phyloP scores from a whole-genome alignment of 2,888 invertebrate species.

The Melangyna quadrimaculata region DNA sequence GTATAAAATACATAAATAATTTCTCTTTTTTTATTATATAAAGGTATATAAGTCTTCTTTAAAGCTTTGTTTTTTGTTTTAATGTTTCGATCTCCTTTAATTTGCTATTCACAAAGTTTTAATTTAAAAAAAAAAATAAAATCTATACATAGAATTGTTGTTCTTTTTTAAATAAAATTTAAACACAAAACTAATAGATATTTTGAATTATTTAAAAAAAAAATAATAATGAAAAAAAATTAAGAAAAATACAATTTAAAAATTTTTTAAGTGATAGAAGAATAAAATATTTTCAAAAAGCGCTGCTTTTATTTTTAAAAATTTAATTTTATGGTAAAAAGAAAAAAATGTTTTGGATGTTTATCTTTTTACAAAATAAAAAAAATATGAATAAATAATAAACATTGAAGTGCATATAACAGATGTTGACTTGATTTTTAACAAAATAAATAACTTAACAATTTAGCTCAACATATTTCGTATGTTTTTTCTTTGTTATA shows the following conservation, averaged over 20 bases:
- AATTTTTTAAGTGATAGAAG: conserved; percentile 36
- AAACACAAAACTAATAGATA: conserved; percentile 49
- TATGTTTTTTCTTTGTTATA: background rate
- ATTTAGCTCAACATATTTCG: conserved; percentile 31
- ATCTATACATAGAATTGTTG: conserved; percentile 37
- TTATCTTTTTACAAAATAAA: conserved; percentile 18
- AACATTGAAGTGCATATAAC: conserved; percentile 61
- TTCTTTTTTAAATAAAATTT: conserved; percentile 56
- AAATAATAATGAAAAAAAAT: conserved; percentile 48
- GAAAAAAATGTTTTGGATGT: conserved; percentile 22
- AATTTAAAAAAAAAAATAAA: conserved; percentile 10
- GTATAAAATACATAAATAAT: conserved; percentile 53
- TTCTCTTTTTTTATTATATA: conserved; percentile 37
- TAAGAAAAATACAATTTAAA: conserved; percentile 63
- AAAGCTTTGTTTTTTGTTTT: conserved; percentile 63
- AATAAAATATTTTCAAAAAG: conserved; percentile 37
- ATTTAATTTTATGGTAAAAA: background rate
- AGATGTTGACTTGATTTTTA: conserved; percentile 17
- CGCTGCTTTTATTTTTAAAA: conserved; percentile 50
- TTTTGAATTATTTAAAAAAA: background rate
- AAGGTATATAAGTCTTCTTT: conserved; percentile 68
- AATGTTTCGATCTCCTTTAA: conserved; percentile 11
- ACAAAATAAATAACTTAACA: conserved; percentile 51
- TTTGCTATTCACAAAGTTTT: conserved; percentile 48
- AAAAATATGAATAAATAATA: conserved; percentile 32